Base-by-base conservation (phyloP, 2,888 invertebrate species). In the Watsonalla cultraria region DNA sequence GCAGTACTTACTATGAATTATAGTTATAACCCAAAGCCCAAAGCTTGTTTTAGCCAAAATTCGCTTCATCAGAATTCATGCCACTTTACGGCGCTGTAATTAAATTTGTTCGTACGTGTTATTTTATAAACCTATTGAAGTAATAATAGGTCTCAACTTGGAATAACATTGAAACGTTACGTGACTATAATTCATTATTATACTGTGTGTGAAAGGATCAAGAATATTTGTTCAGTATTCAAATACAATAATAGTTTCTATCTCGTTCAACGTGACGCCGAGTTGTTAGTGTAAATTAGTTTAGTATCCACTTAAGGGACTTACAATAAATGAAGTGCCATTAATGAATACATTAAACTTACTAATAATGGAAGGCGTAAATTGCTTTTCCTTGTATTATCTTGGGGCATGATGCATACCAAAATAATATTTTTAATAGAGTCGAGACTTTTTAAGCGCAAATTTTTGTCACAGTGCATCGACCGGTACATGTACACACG, bases 231-330 rank as follows among this genome's bases (percentile, higher is more conserved):
- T 53, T 65, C 64, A 35, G 64, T 62, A 56, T 53, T 57, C 54
- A 64, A 69, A 72, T 67, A 67, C 61, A 64, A 74, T 70, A 67
- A 68, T 61, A 60, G 60, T 59, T 62, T 62, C 58, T 66, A 64
- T 67, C 62, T 65, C 57, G 56, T 51, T 57, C 60, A 51, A 67
- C 61, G 62, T 68, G 65, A 66, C 57, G 60, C 58, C 51, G 49
- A 61, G 65, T 66, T 64, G 70, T 71, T 70, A 65, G 66, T 56
- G 63, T 59, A 61, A 68, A 74, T 74, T 70, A 66, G 67, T 71
- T 65, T 64, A 66, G 61, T 59, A 60, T 64, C 59, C 51, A 65
- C 57, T 57, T 46, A 49, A 57, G 53, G 55, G 51, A 9, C 42
- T 34, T 55, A 57, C 56, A 56, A 56, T 59, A 56, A 48, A 56